Evolutionary conservation across 2,888 invertebrate genomes (phyloP).

Genomic region (Eupithecia subumbrata): DNA sequence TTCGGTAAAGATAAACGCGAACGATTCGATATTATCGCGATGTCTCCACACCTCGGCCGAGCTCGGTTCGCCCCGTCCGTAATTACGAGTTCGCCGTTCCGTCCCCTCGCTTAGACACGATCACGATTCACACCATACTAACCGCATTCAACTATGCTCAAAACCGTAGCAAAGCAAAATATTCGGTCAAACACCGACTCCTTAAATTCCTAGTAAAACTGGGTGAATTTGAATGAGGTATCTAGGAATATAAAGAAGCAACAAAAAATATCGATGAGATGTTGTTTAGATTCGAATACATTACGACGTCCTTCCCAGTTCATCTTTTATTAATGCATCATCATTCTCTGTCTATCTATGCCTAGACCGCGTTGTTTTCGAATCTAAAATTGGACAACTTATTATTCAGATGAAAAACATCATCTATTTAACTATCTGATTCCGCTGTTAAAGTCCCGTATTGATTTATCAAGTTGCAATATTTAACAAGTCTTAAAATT

Average conservation of each 20-base stretch:
- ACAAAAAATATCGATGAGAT: slow-evolving; percentile 19
- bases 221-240: not conserved
- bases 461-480: slow-evolving; percentile 40
- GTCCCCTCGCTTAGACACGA: slow-evolving; percentile 43
- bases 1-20: slow-evolving; percentile 66
- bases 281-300: slow-evolving; percentile 21
- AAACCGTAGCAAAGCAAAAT: slow-evolving; percentile 7
- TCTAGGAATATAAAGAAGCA: not conserved
- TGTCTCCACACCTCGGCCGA: slow-evolving; percentile 68
- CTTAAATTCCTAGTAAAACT: not conserved
- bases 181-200: not conserved
- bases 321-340: slow-evolving; percentile 27
- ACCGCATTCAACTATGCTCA: slow-evolving; percentile 5
- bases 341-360: slow-evolving; percentile 14
- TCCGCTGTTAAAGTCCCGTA: slow-evolving; percentile 16
- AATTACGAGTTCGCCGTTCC: slow-evolving; percentile 58
- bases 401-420: slow-evolving; percentile 1
- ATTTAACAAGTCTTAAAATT: slow-evolving; percentile 53
- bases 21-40: slow-evolving; percentile 74
- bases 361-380: slow-evolving; percentile 26
- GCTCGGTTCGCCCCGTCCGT: slow-evolving; percentile 60
- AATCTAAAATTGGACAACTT: slow-evolving; percentile 5
- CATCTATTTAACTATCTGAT: not conserved
- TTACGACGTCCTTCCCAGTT: slow-evolving; percentile 13
- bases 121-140: slow-evolving; percentile 36